Evolutionary conservation across 1,140 invertebrate genomes (phyloP).

Genomic region (Lepidostoma basale): DNA sequence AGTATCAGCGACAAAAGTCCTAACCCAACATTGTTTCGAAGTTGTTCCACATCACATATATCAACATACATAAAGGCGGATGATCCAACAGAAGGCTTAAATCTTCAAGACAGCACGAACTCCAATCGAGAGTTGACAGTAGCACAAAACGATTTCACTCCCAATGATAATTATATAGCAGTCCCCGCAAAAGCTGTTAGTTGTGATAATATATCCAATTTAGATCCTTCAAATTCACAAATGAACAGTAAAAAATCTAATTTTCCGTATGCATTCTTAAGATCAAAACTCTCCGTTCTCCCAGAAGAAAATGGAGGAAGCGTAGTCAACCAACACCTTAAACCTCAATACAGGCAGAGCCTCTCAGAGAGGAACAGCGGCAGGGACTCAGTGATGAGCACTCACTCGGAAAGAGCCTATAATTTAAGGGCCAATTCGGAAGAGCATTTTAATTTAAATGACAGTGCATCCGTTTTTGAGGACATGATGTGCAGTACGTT

Average conservation of each 20-base stretch:
- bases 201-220: conserved; percentile 67
- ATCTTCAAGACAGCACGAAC: conserved; percentile 62
- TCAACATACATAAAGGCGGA: conserved; percentile 79
- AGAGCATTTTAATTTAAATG: conserved; percentile 59
- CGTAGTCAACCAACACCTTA: conserved; percentile 60
- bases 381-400: conserved; percentile 53
- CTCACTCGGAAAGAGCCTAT: conserved; percentile 48
- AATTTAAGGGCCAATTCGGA: conserved; percentile 52
- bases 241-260: conserved; percentile 64
- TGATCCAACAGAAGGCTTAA: conserved; percentile 78
- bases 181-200: conserved; percentile 66
- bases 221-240: conserved; percentile 55
- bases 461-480: conserved; percentile 57
- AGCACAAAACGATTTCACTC: conserved; percentile 46
- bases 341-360: conserved; percentile 55
- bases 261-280: conserved; percentile 79
- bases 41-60: conserved; percentile 76
- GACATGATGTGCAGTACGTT: conserved; percentile 51
- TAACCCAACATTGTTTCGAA: conserved; percentile 67
- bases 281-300: conserved; percentile 75
- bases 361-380: conserved; percentile 58
- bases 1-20: conserved; percentile 61
- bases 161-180: conserved; percentile 54
- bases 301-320: conserved; percentile 72
- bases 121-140: conserved; percentile 49